These are phyloP conservation scores for Prochilodus magdalenae DNA, from an alignment of 2,113 vertebrate genomes.

Conservation along the genomic window DNA sequence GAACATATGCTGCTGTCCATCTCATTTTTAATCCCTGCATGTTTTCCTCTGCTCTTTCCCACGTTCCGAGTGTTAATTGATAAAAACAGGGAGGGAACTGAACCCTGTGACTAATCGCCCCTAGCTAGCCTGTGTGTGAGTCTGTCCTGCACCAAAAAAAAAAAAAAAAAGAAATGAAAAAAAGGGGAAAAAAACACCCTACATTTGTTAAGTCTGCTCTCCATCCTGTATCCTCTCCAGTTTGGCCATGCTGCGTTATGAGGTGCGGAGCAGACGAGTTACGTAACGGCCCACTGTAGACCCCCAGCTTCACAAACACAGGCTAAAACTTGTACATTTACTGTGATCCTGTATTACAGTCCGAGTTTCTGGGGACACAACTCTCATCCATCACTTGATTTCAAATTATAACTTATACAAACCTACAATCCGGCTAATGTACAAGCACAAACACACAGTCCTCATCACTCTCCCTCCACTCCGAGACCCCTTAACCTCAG, in stretches of 20 bases:
- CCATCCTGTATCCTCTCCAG: slow-evolving; percentile 31
- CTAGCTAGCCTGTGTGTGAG: slow-evolving; percentile 49
- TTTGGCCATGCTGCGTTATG: slow-evolving; percentile 19
- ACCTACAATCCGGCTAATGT: slow-evolving; percentile 7
- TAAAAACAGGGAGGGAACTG: slow-evolving; percentile 75
- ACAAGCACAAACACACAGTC: neutral
- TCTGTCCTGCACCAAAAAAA: neutral
- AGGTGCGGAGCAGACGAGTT: neutral
- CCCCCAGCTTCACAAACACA: slow-evolving; percentile 7
- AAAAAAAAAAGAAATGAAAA: too few species aligned
- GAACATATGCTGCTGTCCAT: slow-evolving; percentile 79
- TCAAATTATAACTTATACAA: slow-evolving; percentile 32
- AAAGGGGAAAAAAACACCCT: too few species aligned
- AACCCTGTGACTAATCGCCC: slow-evolving; percentile 73
- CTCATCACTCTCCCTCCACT: neutral
- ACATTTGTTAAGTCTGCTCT: slow-evolving; percentile 35
- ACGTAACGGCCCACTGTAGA: neutral
- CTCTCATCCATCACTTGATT: neutral
- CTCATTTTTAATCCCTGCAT: slow-evolving; percentile 76
- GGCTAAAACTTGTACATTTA: neutral
- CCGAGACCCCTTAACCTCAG: neutral
- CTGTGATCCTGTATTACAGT: neutral
- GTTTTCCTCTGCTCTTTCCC: slow-evolving; percentile 77
- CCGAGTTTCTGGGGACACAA: neutral
- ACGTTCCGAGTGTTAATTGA: slow-evolving; percentile 82